Percentiles rank a stretch among this genome's conserved stretches.
These are phyloP conservation scores for Epistrophella euchroma DNA, from an alignment of 2,888 invertebrate genomes.

Conservation along the genomic window DNA sequence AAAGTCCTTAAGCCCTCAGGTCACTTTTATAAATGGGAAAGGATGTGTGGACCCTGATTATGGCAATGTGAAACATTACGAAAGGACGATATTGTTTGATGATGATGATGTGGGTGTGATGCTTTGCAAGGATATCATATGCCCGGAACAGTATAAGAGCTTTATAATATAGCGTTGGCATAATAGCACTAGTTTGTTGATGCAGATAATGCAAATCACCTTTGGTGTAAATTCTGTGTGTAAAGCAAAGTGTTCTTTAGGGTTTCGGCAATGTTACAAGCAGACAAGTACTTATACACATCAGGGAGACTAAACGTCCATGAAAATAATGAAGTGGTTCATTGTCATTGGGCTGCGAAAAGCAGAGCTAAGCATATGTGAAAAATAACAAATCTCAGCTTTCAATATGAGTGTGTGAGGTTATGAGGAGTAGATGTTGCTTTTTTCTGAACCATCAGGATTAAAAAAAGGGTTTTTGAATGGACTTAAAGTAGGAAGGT, in stretches of 20 bases:
- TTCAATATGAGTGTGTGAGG: background rate
- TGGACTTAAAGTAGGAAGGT: background rate
- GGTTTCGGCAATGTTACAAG: conserved; percentile 48
- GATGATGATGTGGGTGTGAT: conserved; percentile 13
- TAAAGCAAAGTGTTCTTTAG: conserved; percentile 46
- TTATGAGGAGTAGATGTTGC: background rate
- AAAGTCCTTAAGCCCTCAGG: conserved; percentile 60
- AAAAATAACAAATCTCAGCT: conserved; percentile 6
- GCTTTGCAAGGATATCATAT: conserved; percentile 1
- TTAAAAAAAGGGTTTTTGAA: background rate
- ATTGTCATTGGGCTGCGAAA: conserved; percentile 27
- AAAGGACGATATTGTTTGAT: conserved; percentile 13
- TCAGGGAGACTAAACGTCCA: conserved; percentile 8
- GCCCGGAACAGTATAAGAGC: background rate
- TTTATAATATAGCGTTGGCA: background rate
- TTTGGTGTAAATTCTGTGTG: conserved; percentile 57
- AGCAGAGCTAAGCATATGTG: conserved; percentile 28
- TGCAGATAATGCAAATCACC: conserved; percentile 71
- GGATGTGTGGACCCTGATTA: conserved; percentile 14
- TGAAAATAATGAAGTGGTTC: conserved; percentile 34
- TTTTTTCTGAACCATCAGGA: background rate
- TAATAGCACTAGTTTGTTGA: conserved; percentile 49
- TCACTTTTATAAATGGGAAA: conserved; percentile 9
- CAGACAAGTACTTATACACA: conserved; percentile 15
- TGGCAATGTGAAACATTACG: conserved; percentile 27